Evolutionary conservation across 2,888 invertebrate species (phyloP).

Genomic region (Agelastica alni): DNA sequence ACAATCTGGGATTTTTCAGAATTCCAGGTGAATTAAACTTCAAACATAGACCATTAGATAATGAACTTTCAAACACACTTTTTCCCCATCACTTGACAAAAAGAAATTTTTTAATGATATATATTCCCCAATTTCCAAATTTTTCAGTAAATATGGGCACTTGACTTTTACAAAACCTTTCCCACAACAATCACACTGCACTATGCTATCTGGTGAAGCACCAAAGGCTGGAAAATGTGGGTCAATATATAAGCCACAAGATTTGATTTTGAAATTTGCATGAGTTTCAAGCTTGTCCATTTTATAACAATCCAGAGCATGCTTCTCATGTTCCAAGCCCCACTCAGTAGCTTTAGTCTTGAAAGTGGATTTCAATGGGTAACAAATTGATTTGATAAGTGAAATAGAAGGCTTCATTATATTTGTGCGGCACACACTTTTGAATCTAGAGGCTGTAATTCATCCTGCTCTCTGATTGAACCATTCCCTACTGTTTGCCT

Average conservation of each 20-base stretch:
- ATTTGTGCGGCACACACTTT: conserved; percentile 5
- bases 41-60: no score
- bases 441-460: conserved; percentile 25
- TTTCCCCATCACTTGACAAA: not conserved
- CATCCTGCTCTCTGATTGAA: conserved; percentile 25
- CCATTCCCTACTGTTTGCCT: conserved; percentile 12
- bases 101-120: not conserved
- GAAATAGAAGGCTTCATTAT: conserved; percentile 8
- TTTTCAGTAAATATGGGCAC: conserved; percentile 18
- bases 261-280: conserved; percentile 6
- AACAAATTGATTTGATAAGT: conserved; percentile 13
- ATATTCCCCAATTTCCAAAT: not conserved
- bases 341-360: conserved; percentile 5
- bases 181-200: conserved; percentile 17
- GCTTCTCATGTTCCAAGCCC: conserved; percentile 15
- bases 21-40: no score
- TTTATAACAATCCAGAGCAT: conserved; percentile 13
- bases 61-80: not conserved
- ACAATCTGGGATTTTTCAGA: no score
- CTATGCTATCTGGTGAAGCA: conserved; percentile 10
- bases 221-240: conserved; percentile 4
- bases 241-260: conserved; percentile 16
- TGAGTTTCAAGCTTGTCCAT: conserved; percentile 5
- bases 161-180: conserved; percentile 13
- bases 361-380: conserved; percentile 1